Evolutionary conservation across 2,113 vertebrate species (phyloP).

Genomic region (Felis catus): F.catus_Fca126_mat1.0 CM031416.1:119295501-119296000

Average conservation of each 20-base stretch:
- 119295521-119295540: not conserved
- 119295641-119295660: not conserved
- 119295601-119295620: conserved; percentile 39
- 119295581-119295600: not conserved
- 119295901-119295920: not conserved
- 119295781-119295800: not conserved
- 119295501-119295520: not conserved
- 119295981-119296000: not conserved
- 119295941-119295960: not conserved
- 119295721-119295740: conserved; percentile 33
- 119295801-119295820: not conserved
- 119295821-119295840: not conserved
- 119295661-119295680: not conserved
- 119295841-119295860: not conserved
- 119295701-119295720: not conserved
- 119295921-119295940: not conserved
- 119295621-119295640: conserved; percentile 50
- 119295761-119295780: conserved; percentile 39
- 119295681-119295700: not conserved
- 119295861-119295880: not conserved
- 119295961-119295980: not conserved
- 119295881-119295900: not conserved
- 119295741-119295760: conserved; percentile 40
- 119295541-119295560: not conserved
- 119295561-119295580: not conserved